Base-by-base conservation (phyloP, 2,113 vertebrate species). In the Passer domesticus region DNA sequence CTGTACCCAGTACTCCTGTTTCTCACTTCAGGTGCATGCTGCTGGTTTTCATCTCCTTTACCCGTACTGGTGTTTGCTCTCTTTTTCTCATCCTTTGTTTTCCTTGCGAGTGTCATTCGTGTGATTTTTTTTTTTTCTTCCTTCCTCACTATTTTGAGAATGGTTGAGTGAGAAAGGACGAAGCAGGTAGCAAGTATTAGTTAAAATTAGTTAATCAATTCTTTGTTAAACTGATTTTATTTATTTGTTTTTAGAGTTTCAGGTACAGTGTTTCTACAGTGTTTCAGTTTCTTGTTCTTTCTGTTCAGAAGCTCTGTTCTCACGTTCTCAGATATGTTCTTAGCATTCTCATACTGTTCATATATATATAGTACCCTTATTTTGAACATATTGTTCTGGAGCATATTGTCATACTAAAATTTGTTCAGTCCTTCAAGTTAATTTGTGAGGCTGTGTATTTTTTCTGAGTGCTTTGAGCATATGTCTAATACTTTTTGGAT, bases 361-460 rank as follows among this genome's bases (percentile, higher is more conserved):
- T 66, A 93, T 82, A 13, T 63, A 93, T 82, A 94, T 89, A 81
- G 58, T 56, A 55, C n/a, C 24, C 35, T 79, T 16, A 25, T 72
- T 79, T 91, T 91, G 89, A 94, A 73, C 66, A n/a, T 66, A 47
- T 18, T 88, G 41, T 84, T 95, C 77, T 84, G 70, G 56, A 87
- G 74, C 53, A 37, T 49, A 43, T 76, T 89, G 80, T 87, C 17
- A 11, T 49, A 30, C 33, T 78, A 44, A 72, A 66, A 90, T 41
- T 69, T 90, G 30, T 89, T 84, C 39, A 33, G 41, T 77, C 59
- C 39, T 88, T 67, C 39, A 41, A 25, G 24, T 70, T 1, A 3
- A 28, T 73, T 93, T 11, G 1, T 64, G n/a, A 84, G n/a, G 47
- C 83, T 78, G 2, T 75, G 1, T 63, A 30, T 52, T 49, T 89